phyloP scores from a whole-genome alignment of 2,113 vertebrate genomes.

The Engraulis encrasicolus region DNA sequence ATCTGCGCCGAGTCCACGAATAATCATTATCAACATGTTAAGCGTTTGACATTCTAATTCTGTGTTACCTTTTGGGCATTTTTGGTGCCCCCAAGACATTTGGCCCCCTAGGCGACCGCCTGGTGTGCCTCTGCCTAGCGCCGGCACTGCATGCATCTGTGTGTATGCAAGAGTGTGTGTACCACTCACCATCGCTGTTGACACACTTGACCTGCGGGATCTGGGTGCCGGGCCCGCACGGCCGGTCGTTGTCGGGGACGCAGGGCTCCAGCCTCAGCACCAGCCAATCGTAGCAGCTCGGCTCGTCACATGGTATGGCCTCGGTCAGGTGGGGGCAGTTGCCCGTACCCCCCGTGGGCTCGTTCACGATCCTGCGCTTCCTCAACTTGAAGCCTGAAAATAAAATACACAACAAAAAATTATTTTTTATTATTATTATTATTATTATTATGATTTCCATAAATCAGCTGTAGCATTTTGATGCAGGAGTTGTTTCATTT shows the following conservation, averaged over 20 bases:
- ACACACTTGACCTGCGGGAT: constrained; percentile 88
- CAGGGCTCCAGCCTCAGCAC: constrained; percentile 85
- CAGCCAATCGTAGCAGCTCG: constrained; percentile 93
- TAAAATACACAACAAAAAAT: neutral
- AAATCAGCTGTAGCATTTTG: too few species aligned
- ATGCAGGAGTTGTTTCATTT: too few species aligned
- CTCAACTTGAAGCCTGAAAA: constrained; percentile 91
- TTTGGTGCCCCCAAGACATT: too few species aligned
- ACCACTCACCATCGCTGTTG: constrained; percentile 87
- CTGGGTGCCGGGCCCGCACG: constrained; percentile 89
- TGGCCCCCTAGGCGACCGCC: too few species aligned
- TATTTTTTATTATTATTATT: too few species aligned
- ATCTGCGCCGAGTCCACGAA: too few species aligned
- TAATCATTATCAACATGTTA: too few species aligned
- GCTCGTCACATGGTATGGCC: constrained; percentile 95
- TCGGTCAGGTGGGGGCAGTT: constrained; percentile 93
- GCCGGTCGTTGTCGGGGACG: constrained; percentile 86
- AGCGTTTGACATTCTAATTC: too few species aligned
- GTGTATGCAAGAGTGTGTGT: constrained; percentile 12
- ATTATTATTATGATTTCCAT: too few species aligned
- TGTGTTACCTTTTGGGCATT: too few species aligned
- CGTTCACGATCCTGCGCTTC: constrained; percentile 86
- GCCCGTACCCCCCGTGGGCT: constrained; percentile 84
- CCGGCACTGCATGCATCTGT: neutral
- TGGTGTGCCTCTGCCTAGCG: neutral